These are phyloP conservation scores for Athalia rosae DNA, from an alignment of 2,888 invertebrate species.

Conservation along the genomic window DNA sequence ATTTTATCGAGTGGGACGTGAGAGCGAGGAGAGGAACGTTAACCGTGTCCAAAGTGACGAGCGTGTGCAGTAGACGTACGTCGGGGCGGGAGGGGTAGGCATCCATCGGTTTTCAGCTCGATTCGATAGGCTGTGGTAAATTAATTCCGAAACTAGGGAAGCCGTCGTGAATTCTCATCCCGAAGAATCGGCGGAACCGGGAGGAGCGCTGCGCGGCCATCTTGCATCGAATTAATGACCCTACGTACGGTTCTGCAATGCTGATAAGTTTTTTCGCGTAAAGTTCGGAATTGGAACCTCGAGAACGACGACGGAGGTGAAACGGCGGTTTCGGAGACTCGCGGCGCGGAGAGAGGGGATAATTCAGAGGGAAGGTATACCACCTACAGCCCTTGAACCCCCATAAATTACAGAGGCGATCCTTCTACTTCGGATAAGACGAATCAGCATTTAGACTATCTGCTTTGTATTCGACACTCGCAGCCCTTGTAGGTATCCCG, in stretches of 20 bases:
- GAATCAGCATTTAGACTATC: constrained; percentile 40
- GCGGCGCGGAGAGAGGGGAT: too few species aligned
- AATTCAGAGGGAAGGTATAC: too few species aligned
- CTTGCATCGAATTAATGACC: constrained; percentile 28
- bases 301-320: background rate
- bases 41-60: constrained; percentile 2
- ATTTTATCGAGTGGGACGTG: background rate
- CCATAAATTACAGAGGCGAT: constrained; percentile 13
- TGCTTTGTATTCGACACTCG: constrained; percentile 30
- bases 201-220: background rate
- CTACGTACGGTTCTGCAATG: background rate
- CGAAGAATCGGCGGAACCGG: background rate
- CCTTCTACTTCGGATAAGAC: constrained; percentile 32
- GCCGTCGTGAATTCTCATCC: constrained; percentile 30
- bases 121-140: constrained; percentile 1
- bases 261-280: background rate
- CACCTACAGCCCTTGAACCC: constrained; percentile 9
- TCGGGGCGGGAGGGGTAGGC: background rate
- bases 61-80: background rate
- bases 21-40: background rate
- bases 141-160: constrained; percentile 32
- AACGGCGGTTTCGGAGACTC: background rate
- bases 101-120: background rate
- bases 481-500: background rate
- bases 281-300: background rate